Base-by-base conservation (phyloP, 2,888 invertebrate species). In the Torymus tubicola region DNA sequence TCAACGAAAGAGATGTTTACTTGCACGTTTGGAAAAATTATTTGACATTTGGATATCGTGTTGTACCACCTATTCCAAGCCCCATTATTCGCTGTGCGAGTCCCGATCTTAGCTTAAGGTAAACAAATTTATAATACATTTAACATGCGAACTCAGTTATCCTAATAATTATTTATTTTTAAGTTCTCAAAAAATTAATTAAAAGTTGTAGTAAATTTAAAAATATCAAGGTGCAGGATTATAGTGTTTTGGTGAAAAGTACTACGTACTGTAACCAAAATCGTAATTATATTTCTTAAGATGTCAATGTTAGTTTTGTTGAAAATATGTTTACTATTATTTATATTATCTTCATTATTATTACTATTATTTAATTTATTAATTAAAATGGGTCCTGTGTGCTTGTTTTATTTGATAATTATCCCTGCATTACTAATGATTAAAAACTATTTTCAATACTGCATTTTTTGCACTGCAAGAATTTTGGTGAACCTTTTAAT, bases 1-100 rank as follows among this genome's bases (percentile, higher is more conserved):
- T 97, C 75, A 97, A 96, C 85, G 99, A 99, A 91, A 93, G 98
- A 85, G 99, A 99, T 90, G 95, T 97, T 53, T 98, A 99, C 91
- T 95, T 99, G 93, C 97, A 97, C 91, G 94, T 99, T 31, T 99
- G 99, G 99, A 96, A 98, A 89, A 99, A 99, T 92, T 99, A 99
- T 91, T 94, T 98, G 86, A 97, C 97, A 16, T 96, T 99, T 92
- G 98, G 98, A 10, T 99, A 99, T 92, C 94, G 98, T 73, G 96
- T 99, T 65, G 98, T 98, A 5, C 99, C 99, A 13, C 96, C 97
- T 31, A 95, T 96, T 82, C 96, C 96, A 0, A 96, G 95, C 88
- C 96, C 96, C 0, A 94, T 97, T 53, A 94, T 97, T 69, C 94
- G 98, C 74, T 98, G 98, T 91, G 97, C 97, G 53, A 98, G 98